Evolutionary conservation across 2,888 invertebrate species (phyloP).

Genomic region (Myopa tessellatipennis): DNA sequence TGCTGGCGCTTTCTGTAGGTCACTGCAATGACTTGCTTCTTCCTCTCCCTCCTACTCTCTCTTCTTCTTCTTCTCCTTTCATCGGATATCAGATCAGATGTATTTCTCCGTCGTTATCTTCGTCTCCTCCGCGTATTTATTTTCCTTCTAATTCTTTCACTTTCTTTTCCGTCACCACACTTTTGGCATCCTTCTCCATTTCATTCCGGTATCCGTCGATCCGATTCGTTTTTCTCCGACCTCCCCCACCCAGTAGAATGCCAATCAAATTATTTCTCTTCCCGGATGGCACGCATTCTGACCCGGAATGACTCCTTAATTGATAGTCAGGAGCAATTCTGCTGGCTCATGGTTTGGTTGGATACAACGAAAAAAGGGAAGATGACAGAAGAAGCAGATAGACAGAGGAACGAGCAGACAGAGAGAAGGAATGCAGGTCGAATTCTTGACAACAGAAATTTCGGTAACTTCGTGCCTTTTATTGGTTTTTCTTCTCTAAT

Average conservation of each 20-base stretch:
- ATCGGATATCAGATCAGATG: background rate
- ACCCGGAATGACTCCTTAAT: conserved; percentile 7
- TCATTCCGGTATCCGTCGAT: background rate
- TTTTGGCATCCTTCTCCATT: background rate
- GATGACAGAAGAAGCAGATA: too few species aligned
- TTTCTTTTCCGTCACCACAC: background rate
- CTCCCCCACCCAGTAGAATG: background rate
- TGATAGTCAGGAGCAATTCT: conserved; percentile 2
- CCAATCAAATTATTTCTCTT: conserved; percentile 30
- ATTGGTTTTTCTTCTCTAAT: too few species aligned
- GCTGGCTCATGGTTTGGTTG: background rate
- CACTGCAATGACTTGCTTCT: background rate
- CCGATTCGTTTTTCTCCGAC: background rate
- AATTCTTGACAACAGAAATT: too few species aligned
- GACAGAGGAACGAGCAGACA: too few species aligned
- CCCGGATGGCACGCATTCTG: background rate
- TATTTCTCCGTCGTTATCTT: too few species aligned
- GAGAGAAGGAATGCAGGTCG: too few species aligned
- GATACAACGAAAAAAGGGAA: background rate
- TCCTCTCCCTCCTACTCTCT: background rate
- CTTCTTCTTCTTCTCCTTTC: background rate
- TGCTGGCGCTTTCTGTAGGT: too few species aligned
- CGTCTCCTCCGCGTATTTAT: background rate
- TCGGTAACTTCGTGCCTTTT: too few species aligned
- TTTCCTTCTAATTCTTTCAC: background rate